Evolutionary conservation across 2,797 vertebrate genomes (phyloP).

Genomic region (Cirrhinus molitorella): DNA sequence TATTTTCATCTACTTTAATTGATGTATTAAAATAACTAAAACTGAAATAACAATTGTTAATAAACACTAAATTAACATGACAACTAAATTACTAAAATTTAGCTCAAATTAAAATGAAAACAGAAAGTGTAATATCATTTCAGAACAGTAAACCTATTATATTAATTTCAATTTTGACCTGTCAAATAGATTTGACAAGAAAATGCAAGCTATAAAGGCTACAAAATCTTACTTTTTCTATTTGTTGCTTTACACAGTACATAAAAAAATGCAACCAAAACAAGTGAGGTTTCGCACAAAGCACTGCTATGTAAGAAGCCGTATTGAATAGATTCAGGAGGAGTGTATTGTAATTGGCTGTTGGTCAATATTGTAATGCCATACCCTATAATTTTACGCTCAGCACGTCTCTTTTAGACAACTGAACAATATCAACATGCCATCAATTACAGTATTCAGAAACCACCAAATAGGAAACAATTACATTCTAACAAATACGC

Average conservation of each 20-base stretch:
- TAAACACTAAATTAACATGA: too few relatives aligned
- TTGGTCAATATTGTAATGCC: background rate
- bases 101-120: too few relatives aligned
- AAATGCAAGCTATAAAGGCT: background rate
- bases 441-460: constrained; percentile 9
- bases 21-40: too few relatives aligned
- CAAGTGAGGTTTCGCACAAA: background rate
- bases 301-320: background rate
- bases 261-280: background rate
- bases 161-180: background rate
- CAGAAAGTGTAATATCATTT: too few relatives aligned
- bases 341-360: background rate
- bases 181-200: background rate
- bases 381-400: background rate
- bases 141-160: background rate
- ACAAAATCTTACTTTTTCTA: background rate
- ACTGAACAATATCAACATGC: background rate
- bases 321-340: background rate
- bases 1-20: too few relatives aligned
- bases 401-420: background rate
- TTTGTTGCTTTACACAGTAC: background rate
- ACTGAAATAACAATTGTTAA: too few relatives aligned
- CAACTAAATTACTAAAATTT: too few relatives aligned
- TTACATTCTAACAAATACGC: background rate
- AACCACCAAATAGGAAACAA: background rate